Conservation (phyloP, 1,140 invertebrate species). For the Polypedilum pembai region DNA sequence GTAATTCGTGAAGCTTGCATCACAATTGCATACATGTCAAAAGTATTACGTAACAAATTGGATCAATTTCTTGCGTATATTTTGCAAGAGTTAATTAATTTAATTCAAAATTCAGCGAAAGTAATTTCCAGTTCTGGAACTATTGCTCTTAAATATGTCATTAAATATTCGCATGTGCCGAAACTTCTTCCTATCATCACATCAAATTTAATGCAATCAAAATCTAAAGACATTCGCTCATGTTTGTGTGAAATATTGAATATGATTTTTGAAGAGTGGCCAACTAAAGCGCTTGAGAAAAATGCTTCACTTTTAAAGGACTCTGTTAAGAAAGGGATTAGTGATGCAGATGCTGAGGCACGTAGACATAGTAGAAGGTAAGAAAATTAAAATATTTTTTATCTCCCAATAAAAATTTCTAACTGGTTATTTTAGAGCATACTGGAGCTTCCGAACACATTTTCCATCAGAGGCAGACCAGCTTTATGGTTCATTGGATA, state of each 20-base stretch:
- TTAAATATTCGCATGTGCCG: slow-evolving; percentile 75
- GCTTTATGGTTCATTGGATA: slow-evolving; percentile 74
- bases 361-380: slow-evolving; percentile 65
- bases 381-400: slow-evolving; percentile 32
- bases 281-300: slow-evolving; percentile 69
- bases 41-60: slow-evolving; percentile 71
- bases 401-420: slow-evolving; percentile 3
- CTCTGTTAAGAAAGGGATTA: slow-evolving; percentile 78
- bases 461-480: slow-evolving; percentile 85
- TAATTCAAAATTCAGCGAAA: slow-evolving; percentile 95
- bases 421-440: slow-evolving; percentile 58
- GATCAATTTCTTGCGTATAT: slow-evolving; percentile 79
- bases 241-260: slow-evolving; percentile 75
- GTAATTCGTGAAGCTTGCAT: slow-evolving; percentile 92
- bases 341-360: slow-evolving; percentile 87
- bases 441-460: slow-evolving; percentile 80
- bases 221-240: slow-evolving; percentile 84
- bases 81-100: slow-evolving; percentile 73
- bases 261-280: slow-evolving; percentile 78
- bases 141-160: slow-evolving; percentile 81
- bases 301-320: slow-evolving; percentile 72
- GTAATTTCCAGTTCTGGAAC: slow-evolving; percentile 86
- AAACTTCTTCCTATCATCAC: slow-evolving; percentile 83
- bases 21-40: slow-evolving; percentile 84
- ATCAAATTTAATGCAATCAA: slow-evolving; percentile 64